phyloP scores from a whole-genome alignment of 1,140 invertebrate species.

The Pectinophora gossypiella region DNA sequence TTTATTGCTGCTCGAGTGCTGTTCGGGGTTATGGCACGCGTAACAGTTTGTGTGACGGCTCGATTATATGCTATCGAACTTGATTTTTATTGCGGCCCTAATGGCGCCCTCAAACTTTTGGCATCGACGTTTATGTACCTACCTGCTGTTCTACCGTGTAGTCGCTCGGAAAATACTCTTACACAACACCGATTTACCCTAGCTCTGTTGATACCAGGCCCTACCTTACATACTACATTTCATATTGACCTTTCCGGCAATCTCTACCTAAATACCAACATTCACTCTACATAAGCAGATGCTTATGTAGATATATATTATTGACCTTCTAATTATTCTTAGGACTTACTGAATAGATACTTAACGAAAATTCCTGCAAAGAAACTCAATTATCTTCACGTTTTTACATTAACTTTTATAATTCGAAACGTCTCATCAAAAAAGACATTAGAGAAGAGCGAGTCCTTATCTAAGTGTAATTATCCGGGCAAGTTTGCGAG shows the following conservation, averaged over 20 bases:
- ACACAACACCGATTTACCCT: neutral
- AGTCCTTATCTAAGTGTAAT: slow-evolving; percentile 56
- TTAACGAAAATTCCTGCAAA: too few species aligned
- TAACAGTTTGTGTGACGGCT: slow-evolving; percentile 42
- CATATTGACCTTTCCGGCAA: too few species aligned
- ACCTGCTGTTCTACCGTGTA: neutral
- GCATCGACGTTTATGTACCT: neutral
- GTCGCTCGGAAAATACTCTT: neutral
- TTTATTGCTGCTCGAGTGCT: slow-evolving; percentile 55
- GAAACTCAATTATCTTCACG: too few species aligned
- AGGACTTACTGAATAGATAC: too few species aligned
- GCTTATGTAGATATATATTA: too few species aligned
- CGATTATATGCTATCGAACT: slow-evolving; percentile 45
- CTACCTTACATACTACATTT: too few species aligned
- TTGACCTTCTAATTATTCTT: too few species aligned
- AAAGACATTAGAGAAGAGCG: slow-evolving; percentile 20
- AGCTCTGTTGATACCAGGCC: neutral
- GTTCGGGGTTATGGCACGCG: slow-evolving; percentile 48
- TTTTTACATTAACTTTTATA: neutral
- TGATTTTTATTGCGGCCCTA: slow-evolving; percentile 51
- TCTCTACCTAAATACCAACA: too few species aligned
- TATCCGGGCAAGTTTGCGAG: slow-evolving; percentile 69
- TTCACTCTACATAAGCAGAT: too few species aligned
- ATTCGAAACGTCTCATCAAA: neutral
- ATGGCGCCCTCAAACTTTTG: slow-evolving; percentile 31